These are phyloP conservation scores for Xestobium rufovillosum DNA, from an alignment of 2,888 invertebrate genomes.

Conservation along the genomic window DNA sequence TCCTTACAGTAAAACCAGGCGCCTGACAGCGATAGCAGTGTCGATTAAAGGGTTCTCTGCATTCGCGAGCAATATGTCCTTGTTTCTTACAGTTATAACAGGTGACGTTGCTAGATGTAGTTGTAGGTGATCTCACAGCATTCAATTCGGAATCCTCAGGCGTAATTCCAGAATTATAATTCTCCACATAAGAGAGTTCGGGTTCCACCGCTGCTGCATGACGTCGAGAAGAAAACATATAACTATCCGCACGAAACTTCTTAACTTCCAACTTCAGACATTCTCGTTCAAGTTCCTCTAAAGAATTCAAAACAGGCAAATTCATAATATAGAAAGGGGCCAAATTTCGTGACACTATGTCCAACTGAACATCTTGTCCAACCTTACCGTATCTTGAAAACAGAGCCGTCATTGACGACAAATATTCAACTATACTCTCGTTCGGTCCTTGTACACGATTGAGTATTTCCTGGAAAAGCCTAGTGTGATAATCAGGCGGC, in stretches of 20 bases:
- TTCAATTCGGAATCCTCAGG: not conserved
- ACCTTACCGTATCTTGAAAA: not conserved
- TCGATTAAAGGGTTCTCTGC: not conserved
- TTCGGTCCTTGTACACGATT: not conserved
- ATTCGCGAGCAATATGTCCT: slow-evolving; percentile 1
- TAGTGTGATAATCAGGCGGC: slow-evolving; percentile 1
- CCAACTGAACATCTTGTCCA: not conserved
- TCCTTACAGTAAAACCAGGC: not conserved
- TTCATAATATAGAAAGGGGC: slow-evolving; percentile 1
- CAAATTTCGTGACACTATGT: not conserved
- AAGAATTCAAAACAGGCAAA: not conserved
- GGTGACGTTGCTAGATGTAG: not conserved
- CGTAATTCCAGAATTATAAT: not conserved
- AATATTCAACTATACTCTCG: not conserved
- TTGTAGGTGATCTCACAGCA: not conserved
- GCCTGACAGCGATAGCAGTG: not conserved
- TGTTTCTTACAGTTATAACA: not conserved
- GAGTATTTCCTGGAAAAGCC: not conserved
- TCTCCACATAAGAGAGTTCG: not conserved
- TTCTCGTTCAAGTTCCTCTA: not conserved
- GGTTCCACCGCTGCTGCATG: slow-evolving; percentile 1
- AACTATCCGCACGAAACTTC: not conserved
- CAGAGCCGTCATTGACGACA: not conserved
- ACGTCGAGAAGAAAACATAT: not conserved
- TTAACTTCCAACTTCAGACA: not conserved